phyloP scores from a whole-genome alignment of 2,797 vertebrate species.

The Apogon talboti region DNA sequence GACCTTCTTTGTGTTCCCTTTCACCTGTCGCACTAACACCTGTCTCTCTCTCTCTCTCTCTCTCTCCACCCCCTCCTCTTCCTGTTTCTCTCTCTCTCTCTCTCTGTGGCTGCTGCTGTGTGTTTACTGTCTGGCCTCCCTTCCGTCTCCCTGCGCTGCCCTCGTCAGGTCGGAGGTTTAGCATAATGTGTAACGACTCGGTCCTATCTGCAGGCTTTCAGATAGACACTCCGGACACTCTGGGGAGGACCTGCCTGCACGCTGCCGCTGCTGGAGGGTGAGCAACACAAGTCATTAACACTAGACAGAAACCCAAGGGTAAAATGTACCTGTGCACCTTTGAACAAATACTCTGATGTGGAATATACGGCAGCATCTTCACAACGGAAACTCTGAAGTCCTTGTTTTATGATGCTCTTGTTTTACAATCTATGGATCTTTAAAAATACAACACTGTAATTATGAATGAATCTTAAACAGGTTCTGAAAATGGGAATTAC shows the following conservation, averaged over 20 bases:
- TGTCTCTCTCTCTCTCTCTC: constrained; percentile 59
- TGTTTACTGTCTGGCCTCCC: constrained; percentile 48
- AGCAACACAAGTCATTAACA: constrained; percentile 66
- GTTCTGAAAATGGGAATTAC: too few relatives aligned
- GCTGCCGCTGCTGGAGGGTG: constrained; percentile 97
- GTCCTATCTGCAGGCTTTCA: constrained; percentile 98
- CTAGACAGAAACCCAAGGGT: too few relatives aligned
- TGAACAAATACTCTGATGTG: too few relatives aligned
- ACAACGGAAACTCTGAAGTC: too few relatives aligned
- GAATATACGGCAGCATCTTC: too few relatives aligned
- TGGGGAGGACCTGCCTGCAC: constrained; percentile 97
- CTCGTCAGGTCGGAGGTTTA: constrained; percentile 92
- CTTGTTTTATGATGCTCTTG: too few relatives aligned
- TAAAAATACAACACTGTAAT: too few relatives aligned
- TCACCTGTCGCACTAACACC: constrained; percentile 53
- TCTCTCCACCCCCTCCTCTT: constrained; percentile 5
- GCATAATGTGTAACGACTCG: constrained; percentile 95
- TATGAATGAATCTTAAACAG: too few relatives aligned
- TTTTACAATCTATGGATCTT: too few relatives aligned
- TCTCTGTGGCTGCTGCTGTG: constrained; percentile 46
- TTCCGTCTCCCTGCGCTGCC: constrained; percentile 48
- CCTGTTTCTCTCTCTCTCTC: constrained; percentile 5
- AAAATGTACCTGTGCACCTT: too few relatives aligned
- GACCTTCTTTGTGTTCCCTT: constrained; percentile 16
- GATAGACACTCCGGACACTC: constrained; percentile 95